These are phyloP conservation scores for Muscina levida DNA, from an alignment of 2,888 invertebrate genomes.

Conservation along the genomic window DNA sequence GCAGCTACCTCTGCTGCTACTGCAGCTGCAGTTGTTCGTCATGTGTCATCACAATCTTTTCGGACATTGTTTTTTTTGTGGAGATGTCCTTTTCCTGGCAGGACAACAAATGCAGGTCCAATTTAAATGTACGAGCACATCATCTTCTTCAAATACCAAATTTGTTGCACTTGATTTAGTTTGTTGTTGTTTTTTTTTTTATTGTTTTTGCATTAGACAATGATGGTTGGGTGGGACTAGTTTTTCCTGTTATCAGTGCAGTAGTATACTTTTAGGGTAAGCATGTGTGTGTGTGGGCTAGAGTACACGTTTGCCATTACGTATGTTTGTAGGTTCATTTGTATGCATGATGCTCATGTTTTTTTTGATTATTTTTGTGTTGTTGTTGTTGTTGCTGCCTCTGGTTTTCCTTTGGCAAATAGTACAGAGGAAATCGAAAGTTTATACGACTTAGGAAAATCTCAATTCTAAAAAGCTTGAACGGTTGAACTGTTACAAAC, in stretches of 20 bases:
- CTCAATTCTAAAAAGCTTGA: constrained; percentile 40
- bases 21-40: constrained; percentile 16
- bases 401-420: constrained; percentile 9
- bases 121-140: constrained; percentile 32
- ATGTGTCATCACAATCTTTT: constrained; percentile 33
- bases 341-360: constrained; percentile 1
- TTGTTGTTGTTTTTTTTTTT: not conserved
- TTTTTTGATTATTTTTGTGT: too few species aligned
- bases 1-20: not conserved
- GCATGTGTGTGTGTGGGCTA: too few species aligned
- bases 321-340: not conserved
- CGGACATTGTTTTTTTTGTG: not conserved
- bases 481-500: constrained; percentile 45
- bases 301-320: too few species aligned
- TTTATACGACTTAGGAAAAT: constrained; percentile 16
- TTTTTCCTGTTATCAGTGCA: too few species aligned
- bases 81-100: not conserved
- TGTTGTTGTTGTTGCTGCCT: too few species aligned
- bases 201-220: too few species aligned
- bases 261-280: constrained; percentile 37
- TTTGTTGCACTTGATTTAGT: not conserved
- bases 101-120: constrained; percentile 33
- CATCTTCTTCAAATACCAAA: constrained; percentile 25
- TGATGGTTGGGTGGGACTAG: too few species aligned
- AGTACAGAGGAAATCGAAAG: constrained; percentile 4